Evolutionary conservation across 1,140 invertebrate species (phyloP).

Genomic region (Euschistus heros): DNA sequence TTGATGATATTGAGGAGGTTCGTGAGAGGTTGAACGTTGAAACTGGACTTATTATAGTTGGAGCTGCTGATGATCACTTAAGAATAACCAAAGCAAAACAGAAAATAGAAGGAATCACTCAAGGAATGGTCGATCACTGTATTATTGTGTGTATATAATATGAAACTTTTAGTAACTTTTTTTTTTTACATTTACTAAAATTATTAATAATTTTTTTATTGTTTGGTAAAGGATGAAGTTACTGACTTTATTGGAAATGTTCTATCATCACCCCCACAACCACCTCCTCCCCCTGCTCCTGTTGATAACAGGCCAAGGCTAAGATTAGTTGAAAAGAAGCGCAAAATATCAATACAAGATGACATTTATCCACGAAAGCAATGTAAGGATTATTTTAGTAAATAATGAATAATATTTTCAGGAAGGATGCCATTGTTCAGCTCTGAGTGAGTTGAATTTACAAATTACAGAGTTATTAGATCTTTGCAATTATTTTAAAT

Average conservation of each 20-base stretch:
- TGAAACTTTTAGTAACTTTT: not conserved
- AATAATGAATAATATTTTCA: too few relatives aligned
- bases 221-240: conserved; percentile 24
- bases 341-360: conserved; percentile 8
- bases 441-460: too few relatives aligned
- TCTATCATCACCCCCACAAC: conserved; percentile 9
- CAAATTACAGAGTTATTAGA: too few relatives aligned
- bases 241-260: conserved; percentile 24
- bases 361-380: conserved; percentile 8
- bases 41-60: conserved; percentile 68
- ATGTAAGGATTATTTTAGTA: not conserved
- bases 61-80: conserved; percentile 66
- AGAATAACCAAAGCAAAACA: conserved; percentile 59
- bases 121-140: conserved; percentile 68
- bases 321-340: not conserved
- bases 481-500: too few relatives aligned
- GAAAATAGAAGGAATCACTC: conserved; percentile 61
- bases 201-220: not conserved
- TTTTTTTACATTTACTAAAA: not conserved
- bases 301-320: not conserved
- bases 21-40: conserved; percentile 63
- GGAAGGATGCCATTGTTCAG: too few relatives aligned
- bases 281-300: not conserved
- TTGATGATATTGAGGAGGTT: conserved; percentile 68
- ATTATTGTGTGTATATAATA: conserved; percentile 41